Evolutionary conservation across 1,140 invertebrate species (phyloP).

Genomic region (Drosophila nigrodunni): DNA sequence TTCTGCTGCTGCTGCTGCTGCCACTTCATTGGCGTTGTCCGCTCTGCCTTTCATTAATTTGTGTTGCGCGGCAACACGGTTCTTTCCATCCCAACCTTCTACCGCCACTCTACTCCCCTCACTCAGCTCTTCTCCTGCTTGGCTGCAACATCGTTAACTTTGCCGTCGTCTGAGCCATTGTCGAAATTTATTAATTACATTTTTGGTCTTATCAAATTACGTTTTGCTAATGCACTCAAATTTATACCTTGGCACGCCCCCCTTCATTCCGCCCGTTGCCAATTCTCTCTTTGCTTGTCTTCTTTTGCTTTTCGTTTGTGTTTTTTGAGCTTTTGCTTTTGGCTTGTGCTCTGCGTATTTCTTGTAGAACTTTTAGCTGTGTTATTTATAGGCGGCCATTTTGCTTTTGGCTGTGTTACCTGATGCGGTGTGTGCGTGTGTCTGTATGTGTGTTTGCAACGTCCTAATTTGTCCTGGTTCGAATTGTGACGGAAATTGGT

Average conservation of each 20-base stretch:
- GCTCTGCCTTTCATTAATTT: constrained; percentile 71
- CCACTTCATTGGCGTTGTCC: constrained; percentile 13
- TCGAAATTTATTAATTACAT: constrained; percentile 82
- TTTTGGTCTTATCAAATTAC: constrained; percentile 83
- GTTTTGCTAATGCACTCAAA: constrained; percentile 81
- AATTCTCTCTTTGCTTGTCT: neutral
- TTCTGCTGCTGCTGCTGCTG: constrained; percentile 28
- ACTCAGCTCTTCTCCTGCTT: neutral
- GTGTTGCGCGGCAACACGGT: constrained; percentile 35
- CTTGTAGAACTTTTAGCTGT: constrained; percentile 16
- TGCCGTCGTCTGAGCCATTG: constrained; percentile 31
- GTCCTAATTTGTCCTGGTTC: constrained; percentile 76
- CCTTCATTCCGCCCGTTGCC: neutral
- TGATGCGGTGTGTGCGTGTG: neutral
- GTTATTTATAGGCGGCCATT: constrained; percentile 78
- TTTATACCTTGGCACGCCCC: constrained; percentile 68
- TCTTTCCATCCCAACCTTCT: too few relatives aligned
- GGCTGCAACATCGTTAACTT: constrained; percentile 41
- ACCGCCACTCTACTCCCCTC: neutral
- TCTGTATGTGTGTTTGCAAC: constrained; percentile 12
- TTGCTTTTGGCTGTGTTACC: constrained; percentile 55
- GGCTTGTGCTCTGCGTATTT: constrained; percentile 13
- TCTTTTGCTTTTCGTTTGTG: constrained; percentile 28
- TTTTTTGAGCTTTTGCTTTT: constrained; percentile 71
- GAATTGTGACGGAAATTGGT: constrained; percentile 65